These are phyloP conservation scores for Prostheceraeus crozeri DNA, from an alignment of 2,888 invertebrate species.

Conservation along the genomic window DNA sequence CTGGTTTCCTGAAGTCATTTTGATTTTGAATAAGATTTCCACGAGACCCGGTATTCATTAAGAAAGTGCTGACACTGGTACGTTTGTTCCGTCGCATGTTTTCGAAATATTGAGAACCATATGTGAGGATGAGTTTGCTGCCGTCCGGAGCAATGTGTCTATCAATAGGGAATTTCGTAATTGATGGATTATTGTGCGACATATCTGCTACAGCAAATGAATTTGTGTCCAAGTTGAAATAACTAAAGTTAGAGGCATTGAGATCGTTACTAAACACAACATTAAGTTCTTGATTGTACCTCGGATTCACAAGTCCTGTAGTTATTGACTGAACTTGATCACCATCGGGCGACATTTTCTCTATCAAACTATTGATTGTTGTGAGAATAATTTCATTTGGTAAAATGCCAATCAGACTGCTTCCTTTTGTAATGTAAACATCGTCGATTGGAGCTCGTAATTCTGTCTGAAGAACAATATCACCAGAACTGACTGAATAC, in stretches of 20 bases:
- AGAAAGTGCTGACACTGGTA: conserved; percentile 7
- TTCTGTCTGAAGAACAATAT: conserved; percentile 16
- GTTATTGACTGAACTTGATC: neutral
- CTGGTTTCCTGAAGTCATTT: conserved; percentile 36
- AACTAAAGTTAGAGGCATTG: conserved; percentile 28
- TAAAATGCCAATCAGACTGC: neutral
- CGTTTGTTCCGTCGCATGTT: conserved; percentile 6
- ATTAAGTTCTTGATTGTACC: conserved; percentile 17
- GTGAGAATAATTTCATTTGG: conserved; percentile 27
- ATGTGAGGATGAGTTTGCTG: conserved; percentile 29
- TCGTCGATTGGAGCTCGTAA: conserved; percentile 26
- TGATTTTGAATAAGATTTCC: conserved; percentile 21
- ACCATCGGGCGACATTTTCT: neutral
- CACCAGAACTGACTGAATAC: conserved; percentile 5
- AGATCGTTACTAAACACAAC: conserved; percentile 33
- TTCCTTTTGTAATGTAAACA: conserved; percentile 17
- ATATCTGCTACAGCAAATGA: conserved; percentile 23
- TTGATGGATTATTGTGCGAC: conserved; percentile 25
- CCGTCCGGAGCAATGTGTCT: conserved; percentile 34
- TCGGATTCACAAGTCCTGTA: neutral
- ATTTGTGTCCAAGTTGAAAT: conserved; percentile 32
- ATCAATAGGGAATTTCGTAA: conserved; percentile 32
- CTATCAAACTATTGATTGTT: conserved; percentile 6
- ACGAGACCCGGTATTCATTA: conserved; percentile 4
- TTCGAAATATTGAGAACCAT: conserved; percentile 2